Evolutionary conservation across 2,797 vertebrate genomes (phyloP), one percentile per base, ranked within the genome.

Genomic region (Heterohyrax brucei): DNA sequence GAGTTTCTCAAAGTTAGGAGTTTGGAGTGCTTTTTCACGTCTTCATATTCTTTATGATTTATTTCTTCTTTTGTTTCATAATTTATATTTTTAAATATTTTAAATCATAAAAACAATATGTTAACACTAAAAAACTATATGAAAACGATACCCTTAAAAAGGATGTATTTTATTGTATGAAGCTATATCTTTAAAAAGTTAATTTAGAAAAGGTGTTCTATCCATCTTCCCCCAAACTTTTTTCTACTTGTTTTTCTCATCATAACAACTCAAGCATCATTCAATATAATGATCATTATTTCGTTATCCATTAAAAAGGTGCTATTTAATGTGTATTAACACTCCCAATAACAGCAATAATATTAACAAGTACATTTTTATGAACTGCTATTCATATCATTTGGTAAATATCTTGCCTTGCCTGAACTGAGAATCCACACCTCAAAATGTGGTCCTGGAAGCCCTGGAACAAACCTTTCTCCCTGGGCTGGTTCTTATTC

Each of bases 191-290:
- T 87, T 75, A 53, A 21, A 70, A 93, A 82, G 56, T 73, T 87
- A 44, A 76, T 59, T 85, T 96, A 18, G 46, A 89, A 96, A 93
- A 89, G 64, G 61, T 46, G 77, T 39, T 66, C 83, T 78, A 46
- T 61, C 50, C 66, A 7, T 94, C 48, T 94, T 83, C 22, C 6
- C 30, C 61, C 39, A 50, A 75, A 48, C 56, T 46, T 95, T 77
- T 87, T 68, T 8, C 68, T 59, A 33, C 5, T 10, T 70, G 75
- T 14, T 90, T 85, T 95, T 87, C 61, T 78, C 1, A 91, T 93
- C 7, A 72, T 93, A 92, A 92, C 22, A 76, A 61, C 87, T 61
- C 26, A 85, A 64, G 50, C 19, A 10, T 89, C 28, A 66, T 85
- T 50, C 73, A 86, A 64, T 87, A 13, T 39, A 82, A 82, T 28